A percentile compares a stretch with the other conserved stretches of the same genome.
These are phyloP conservation scores for Mesocricetus auratus DNA, from an alignment of 2,113 vertebrate genomes.

Conservation along the genomic window DNA sequence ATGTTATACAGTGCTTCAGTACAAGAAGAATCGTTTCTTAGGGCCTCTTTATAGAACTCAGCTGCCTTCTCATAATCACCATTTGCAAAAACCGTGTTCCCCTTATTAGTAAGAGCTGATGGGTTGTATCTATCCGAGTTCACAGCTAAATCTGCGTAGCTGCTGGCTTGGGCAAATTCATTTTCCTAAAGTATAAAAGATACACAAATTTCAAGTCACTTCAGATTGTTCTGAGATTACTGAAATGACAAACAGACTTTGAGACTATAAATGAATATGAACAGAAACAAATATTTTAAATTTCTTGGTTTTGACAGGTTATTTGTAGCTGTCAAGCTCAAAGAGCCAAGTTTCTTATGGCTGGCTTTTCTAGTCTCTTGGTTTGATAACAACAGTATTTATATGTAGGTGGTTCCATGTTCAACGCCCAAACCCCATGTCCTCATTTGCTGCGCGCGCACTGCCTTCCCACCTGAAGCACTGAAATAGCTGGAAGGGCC, in stretches of 20 bases:
- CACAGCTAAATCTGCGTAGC: conserved; percentile 96
- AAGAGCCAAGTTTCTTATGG: not conserved
- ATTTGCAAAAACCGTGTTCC: conserved; percentile 93
- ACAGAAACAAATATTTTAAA: conserved; percentile 25
- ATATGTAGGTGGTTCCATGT: not conserved
- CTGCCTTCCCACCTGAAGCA: not conserved
- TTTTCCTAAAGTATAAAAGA: conserved; percentile 91
- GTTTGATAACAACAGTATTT: conserved; percentile 32
- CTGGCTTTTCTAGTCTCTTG: not conserved
- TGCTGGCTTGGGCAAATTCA: conserved; percentile 93
- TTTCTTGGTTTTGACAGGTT: conserved; percentile 50
- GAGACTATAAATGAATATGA: not conserved
- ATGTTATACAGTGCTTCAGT: conserved; percentile 98
- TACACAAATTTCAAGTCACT: not conserved
- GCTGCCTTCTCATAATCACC: conserved; percentile 96
- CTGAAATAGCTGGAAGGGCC: not conserved
- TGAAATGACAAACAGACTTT: conserved; percentile 28
- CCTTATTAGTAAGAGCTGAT: conserved; percentile 97
- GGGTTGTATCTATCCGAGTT: conserved; percentile 97
- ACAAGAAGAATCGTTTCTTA: conserved; percentile 97
- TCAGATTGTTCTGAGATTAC: not conserved
- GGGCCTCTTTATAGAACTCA: conserved; percentile 97
- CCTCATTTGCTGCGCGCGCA: not conserved
- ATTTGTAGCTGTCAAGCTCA: not conserved
- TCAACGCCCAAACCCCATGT: conserved; percentile 22